phyloP scores from a whole-genome alignment of 2,113 vertebrate genomes.

The Paramormyrops kingsleyae region DNA sequence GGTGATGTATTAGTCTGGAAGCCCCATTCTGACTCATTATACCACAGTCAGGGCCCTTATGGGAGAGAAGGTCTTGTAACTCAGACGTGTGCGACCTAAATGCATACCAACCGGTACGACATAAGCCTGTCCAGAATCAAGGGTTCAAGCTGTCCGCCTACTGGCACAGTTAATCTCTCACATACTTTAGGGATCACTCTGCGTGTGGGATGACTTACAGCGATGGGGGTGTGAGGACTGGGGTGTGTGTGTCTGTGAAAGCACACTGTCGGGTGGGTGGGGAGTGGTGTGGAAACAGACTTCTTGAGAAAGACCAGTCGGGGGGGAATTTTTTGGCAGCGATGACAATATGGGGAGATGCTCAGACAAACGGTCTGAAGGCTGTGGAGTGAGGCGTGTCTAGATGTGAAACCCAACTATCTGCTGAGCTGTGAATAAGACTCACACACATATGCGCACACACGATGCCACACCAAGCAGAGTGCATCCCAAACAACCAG shows the following conservation, averaged over 20 bases:
- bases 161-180: neutral
- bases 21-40: neutral
- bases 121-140: neutral
- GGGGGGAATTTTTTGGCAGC: neutral
- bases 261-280: neutral
- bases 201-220: neutral
- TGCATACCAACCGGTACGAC: neutral
- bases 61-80: neutral
- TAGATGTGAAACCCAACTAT: neutral
- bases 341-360: neutral
- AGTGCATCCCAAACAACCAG: neutral
- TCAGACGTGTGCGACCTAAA: neutral
- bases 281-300: neutral
- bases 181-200: neutral
- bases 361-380: neutral
- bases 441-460: neutral
- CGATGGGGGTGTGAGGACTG: neutral
- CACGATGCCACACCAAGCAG: neutral
- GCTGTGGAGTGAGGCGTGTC: neutral
- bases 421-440: neutral
- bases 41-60: neutral
- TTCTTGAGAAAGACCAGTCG: neutral
- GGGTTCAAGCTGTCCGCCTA: neutral
- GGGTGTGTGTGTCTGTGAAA: neutral
- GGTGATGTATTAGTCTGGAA: neutral